Base-by-base conservation (phyloP, 1,140 invertebrate genomes). In the Pygmarrhopalites habei region DNA sequence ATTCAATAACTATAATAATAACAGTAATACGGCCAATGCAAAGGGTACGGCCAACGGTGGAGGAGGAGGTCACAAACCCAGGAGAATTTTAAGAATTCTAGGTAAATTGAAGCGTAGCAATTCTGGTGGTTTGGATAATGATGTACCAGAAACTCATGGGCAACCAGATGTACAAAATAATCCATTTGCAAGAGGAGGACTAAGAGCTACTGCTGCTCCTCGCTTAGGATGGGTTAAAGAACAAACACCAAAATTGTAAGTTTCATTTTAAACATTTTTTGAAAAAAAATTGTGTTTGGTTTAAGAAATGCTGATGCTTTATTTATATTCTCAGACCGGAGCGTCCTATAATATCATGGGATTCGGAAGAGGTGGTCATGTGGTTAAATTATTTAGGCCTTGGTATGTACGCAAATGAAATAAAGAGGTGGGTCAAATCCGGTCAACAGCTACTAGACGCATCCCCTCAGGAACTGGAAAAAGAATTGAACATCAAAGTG, bases 331-430 rank as follows among this genome's bases (percentile, higher is more conserved):
- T 28, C 56, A 81, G 79, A 65, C 77, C 79, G 39, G 80, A 82
- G 56, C 84, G 83, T 72, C 78, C 82, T 21, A 82, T 87, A 68
- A 75, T 75, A n/a, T 81, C 90, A 59, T 93, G 94, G 86, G 84
- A 88, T 69, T 81, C 83, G 7, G 89, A 93, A 52, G 85, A 89
- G 35, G 83, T 97, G 0, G 86, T 85, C 72, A 84, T 85, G 44
- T 99, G 95, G 95, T 73, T 99, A 28, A 81, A 86, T 66, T 84
- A 86, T 58, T 79, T 97, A 52, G 93, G 94, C 0, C 80, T 98
- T 1, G 88, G 89, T 60, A 82, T 82, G 74, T 96, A 95, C 75
- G 81, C 85, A 17, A 74, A 79, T 1, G 88, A 94, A 66, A 85
- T 87, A 55, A 85, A 85, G 72, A 78, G 83, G 58, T 94, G 90